Conservation (phyloP, 1,140 invertebrate genomes). For the Monochamus saltuarius region DNA sequence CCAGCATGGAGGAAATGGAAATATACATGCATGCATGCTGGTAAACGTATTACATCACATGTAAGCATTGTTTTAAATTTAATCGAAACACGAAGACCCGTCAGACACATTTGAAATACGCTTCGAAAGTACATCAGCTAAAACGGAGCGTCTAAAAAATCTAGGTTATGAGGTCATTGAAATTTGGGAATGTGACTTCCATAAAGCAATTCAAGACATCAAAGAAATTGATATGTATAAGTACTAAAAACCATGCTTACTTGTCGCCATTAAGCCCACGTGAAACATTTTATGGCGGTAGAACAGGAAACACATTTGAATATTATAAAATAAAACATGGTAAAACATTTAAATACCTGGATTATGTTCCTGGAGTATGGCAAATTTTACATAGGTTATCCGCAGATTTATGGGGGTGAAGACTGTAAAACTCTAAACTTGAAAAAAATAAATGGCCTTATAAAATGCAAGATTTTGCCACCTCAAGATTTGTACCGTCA, state of each 20-base stretch:
- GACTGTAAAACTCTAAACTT: slow-evolving; percentile 16
- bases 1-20: neutral
- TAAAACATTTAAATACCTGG: slow-evolving; percentile 49
- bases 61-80: neutral
- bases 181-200: slow-evolving; percentile 7
- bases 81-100: neutral
- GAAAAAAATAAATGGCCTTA: slow-evolving; percentile 32
- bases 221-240: neutral
- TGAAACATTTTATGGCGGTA: slow-evolving; percentile 41
- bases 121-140: too few relatives aligned
- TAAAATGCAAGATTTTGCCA: slow-evolving; percentile 44
- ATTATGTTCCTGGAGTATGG: slow-evolving; percentile 46
- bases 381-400: slow-evolving; percentile 48
- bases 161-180: neutral
- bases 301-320: slow-evolving; percentile 42
- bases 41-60: slow-evolving; percentile 16
- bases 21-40: slow-evolving; percentile 24
- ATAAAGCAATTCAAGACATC: neutral
- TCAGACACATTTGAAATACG: too few relatives aligned
- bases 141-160: too few relatives aligned
- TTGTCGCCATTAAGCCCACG: neutral
- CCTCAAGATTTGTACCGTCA: slow-evolving; percentile 44
- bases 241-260: neutral
- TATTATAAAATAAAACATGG: slow-evolving; percentile 34
- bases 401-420: slow-evolving; percentile 27